Base-by-base conservation (phyloP, 2,113 vertebrate genomes). In the Albula goreensis region DNA sequence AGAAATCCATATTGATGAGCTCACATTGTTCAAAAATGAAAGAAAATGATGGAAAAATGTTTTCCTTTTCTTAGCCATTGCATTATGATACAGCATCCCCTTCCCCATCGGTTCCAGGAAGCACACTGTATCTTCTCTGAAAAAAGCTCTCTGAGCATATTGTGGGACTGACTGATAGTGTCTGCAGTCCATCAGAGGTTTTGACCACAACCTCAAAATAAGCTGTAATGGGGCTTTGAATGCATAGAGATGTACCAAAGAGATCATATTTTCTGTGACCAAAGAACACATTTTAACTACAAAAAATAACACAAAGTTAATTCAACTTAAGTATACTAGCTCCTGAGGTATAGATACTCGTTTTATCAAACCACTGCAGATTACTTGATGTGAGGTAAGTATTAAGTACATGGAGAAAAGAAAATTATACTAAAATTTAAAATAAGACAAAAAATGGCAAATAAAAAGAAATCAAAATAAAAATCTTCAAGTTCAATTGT, bases 1-100 rank as follows among this genome's bases (percentile, higher is more conserved):
- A 74, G 52, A 87, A 84, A 83, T 82, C 78, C 66, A 87, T 85
- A 52, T 77, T 85, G 31, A 90, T 83, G 81, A 86, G 86, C 85
- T 87, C 85, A 89, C 48, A 70, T 49, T 87, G 83, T 9, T 74
- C 70, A 85, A 19, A 41, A 80, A 50, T 87, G 56, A 87, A 56
- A 49, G 53, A 78, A 15, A 80, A 4, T 74, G 56, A 48, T 57
- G 78, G 50, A 53, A 77, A 82, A 25, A 13, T 48, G 19, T 82
- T 56, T 86, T 87, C 85, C 83, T 57, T 79, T 70, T 82, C 31
- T 57, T 82, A 78, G 82, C 70, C 57, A 80, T 56, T 56, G 53
- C 12, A 12, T 3, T 60, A 15, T 2, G 57, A 60, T 22, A 56
- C 31, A 41, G 31, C 31, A 41, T 41, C 31, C 31, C 31, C 31